phyloP scores from a whole-genome alignment of 2,888 invertebrate species.

The Flexamia atlantica region DNA sequence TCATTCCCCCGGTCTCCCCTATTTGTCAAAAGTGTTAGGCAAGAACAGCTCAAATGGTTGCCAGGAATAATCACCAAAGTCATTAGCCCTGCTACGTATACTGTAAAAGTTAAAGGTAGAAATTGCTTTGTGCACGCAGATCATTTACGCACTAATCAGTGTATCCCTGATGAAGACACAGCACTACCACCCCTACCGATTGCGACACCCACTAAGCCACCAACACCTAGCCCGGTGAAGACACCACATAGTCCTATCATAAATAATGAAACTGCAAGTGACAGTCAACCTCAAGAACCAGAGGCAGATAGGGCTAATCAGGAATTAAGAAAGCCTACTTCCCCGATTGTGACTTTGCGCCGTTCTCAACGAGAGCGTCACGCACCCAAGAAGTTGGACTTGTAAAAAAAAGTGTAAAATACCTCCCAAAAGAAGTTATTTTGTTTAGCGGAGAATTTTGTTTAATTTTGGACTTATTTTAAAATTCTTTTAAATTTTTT shows the following conservation, averaged over 20 bases:
- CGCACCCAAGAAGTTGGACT: slow-evolving; percentile 10
- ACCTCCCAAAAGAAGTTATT: not conserved
- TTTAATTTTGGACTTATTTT: not conserved
- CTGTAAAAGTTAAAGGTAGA: not conserved
- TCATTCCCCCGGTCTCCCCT: too few species aligned
- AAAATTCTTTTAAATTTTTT: not conserved
- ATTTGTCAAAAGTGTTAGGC: slow-evolving; percentile 31
- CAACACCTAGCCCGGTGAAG: not conserved
- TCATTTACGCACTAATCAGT: not conserved
- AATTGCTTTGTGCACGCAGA: not conserved
- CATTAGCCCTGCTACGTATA: slow-evolving; percentile 1
- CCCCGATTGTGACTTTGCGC: slow-evolving; percentile 11
- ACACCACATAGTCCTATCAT: not conserved
- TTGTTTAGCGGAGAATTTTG: not conserved
- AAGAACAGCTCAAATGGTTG: slow-evolving; percentile 34
- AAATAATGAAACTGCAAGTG: not conserved
- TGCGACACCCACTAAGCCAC: not conserved
- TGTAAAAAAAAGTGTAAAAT: slow-evolving; percentile 8
- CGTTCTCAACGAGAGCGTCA: slow-evolving; percentile 34
- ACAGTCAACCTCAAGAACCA: not conserved
- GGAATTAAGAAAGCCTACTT: not conserved
- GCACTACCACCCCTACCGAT: not conserved
- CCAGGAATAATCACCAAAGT: not conserved
- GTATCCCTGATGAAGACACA: not conserved
- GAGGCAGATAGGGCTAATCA: too few species aligned